phyloP scores from a whole-genome alignment of 2,888 invertebrate genomes.

The Amorpha juglandis region DNA sequence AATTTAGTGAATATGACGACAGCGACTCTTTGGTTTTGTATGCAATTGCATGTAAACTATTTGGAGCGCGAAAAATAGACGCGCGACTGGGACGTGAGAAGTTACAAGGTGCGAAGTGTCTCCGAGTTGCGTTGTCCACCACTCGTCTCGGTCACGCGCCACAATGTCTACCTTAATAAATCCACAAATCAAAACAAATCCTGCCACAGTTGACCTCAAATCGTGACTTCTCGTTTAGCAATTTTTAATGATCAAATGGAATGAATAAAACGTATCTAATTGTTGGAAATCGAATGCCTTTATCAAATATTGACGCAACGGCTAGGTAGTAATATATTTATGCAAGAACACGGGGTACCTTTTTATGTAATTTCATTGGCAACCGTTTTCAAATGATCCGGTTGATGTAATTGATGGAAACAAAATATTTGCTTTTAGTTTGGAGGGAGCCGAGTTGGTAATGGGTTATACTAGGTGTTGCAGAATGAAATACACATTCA shows the following conservation, averaged over 20 bases:
- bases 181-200: neutral
- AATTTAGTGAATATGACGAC: no score
- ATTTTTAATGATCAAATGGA: slow-evolving; percentile 36
- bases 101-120: no score
- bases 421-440: slow-evolving; percentile 16
- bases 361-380: slow-evolving; percentile 42
- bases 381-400: slow-evolving; percentile 34
- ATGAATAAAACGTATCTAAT: slow-evolving; percentile 44
- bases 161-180: neutral
- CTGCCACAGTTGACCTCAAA: slow-evolving; percentile 22
- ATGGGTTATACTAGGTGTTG: neutral
- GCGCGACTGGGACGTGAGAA: no score
- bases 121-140: neutral
- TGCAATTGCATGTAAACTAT: no score
- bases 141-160: neutral
- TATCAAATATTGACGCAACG: slow-evolving; percentile 43
- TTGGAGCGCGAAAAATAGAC: no score
- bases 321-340: slow-evolving; percentile 45
- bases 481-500: no score
- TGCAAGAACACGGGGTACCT: slow-evolving; percentile 36
- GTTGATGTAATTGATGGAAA: slow-evolving; percentile 30
- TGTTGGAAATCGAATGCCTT: slow-evolving; percentile 40
- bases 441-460: slow-evolving; percentile 5
- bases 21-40: no score
- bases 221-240: slow-evolving; percentile 13